Evolutionary conservation across 2,797 vertebrate species (phyloP).

Genomic region (Sphaeramia orbicularis): DNA sequence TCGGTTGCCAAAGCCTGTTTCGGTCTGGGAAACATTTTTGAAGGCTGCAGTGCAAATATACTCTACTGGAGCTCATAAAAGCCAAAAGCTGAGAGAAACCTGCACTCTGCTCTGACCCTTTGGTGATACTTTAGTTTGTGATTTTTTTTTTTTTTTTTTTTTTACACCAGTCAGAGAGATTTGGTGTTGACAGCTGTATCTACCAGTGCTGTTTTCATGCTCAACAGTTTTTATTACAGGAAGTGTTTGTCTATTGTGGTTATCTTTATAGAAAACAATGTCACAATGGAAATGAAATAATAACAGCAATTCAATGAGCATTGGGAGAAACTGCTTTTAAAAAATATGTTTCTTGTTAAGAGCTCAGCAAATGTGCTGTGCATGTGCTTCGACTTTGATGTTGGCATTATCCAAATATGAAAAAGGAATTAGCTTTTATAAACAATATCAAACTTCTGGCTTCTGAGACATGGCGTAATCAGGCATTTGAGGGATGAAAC

Average conservation of each 20-base stretch:
- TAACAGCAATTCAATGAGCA: slow-evolving; percentile 49
- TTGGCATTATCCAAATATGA: slow-evolving; percentile 67
- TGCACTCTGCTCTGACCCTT: slow-evolving; percentile 60
- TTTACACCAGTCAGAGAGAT: slow-evolving; percentile 31
- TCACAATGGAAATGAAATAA: slow-evolving; percentile 60
- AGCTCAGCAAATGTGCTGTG: slow-evolving; percentile 53
- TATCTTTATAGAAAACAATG: slow-evolving; percentile 51
- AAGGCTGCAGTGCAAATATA: slow-evolving; percentile 77
- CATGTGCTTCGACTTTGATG: slow-evolving; percentile 69
- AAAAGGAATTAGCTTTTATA: slow-evolving; percentile 66
- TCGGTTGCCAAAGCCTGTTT: slow-evolving; percentile 70
- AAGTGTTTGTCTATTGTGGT: slow-evolving; percentile 60
- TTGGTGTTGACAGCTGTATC: slow-evolving; percentile 47
- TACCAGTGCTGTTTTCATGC: slow-evolving; percentile 37
- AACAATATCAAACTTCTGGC: slow-evolving; percentile 77
- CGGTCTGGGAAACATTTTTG: slow-evolving; percentile 70
- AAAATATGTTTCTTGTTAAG: slow-evolving; percentile 70
- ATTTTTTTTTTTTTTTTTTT: background rate
- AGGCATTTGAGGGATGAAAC: slow-evolving; percentile 70
- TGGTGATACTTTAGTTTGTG: slow-evolving; percentile 61
- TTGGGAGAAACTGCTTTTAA: slow-evolving; percentile 30
- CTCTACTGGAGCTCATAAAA: slow-evolving; percentile 73
- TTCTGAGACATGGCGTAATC: slow-evolving; percentile 64
- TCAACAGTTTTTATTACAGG: slow-evolving; percentile 39
- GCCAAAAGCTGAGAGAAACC: slow-evolving; percentile 66